Evolutionary conservation across 2,113 vertebrate species (phyloP).

Genomic region (Ctenomys sociabilis): DNA sequence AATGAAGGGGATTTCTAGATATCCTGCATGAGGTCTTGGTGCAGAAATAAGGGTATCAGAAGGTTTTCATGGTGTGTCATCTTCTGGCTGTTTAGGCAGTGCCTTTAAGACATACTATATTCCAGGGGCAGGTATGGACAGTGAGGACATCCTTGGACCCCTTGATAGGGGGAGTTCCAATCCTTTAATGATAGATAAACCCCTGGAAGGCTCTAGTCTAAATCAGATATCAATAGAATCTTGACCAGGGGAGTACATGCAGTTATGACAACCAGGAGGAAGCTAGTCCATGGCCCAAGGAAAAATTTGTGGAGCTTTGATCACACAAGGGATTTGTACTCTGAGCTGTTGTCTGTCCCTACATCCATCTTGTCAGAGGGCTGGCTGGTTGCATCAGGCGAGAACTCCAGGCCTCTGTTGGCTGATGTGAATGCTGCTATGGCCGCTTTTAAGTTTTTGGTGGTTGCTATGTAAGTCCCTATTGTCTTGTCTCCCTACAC

Average conservation of each 20-base stretch:
- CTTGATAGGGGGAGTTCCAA: background rate
- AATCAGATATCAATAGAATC: background rate
- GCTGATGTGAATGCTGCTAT: background rate
- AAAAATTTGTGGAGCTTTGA: background rate
- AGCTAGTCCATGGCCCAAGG: background rate
- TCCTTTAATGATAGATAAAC: background rate
- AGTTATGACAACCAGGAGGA: background rate
- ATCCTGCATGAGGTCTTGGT: background rate
- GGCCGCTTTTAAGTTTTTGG: background rate
- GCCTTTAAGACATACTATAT: background rate
- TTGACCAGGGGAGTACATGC: background rate
- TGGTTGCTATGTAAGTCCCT: background rate
- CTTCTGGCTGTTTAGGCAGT: background rate
- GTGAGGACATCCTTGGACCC: background rate
- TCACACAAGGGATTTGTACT: background rate
- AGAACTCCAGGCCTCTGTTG: too few species aligned
- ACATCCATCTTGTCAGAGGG: background rate
- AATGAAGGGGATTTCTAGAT: background rate
- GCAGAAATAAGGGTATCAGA: background rate
- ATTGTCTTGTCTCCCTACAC: too few species aligned
- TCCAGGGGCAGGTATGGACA: background rate
- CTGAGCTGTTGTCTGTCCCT: background rate
- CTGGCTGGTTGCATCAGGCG: background rate
- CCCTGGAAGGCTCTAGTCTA: background rate
- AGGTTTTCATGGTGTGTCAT: background rate